Percentiles rank a stretch among this genome's conserved stretches.
These are phyloP conservation scores for Siniperca obscura DNA, from an alignment of 2,797 vertebrate species.

Conservation along the genomic window DNA sequence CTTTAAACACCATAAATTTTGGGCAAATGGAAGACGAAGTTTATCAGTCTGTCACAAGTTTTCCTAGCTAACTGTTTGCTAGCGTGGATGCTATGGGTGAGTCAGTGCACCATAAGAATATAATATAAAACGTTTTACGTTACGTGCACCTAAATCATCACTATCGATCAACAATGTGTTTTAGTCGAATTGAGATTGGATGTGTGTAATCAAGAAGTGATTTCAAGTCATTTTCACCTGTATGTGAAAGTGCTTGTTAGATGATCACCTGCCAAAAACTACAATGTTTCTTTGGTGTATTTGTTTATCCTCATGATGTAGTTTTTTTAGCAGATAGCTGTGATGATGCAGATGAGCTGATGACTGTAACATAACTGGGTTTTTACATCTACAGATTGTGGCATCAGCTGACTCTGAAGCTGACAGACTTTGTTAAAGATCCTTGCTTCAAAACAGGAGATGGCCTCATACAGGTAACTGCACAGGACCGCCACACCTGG, in stretches of 20 bases:
- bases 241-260: neutral
- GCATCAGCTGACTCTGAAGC: slow-evolving; percentile 96
- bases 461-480: slow-evolving; percentile 86
- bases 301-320: neutral
- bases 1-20: rapidly evolving
- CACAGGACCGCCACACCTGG: no score
- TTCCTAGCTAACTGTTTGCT: neutral
- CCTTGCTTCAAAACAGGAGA: slow-evolving; percentile 93
- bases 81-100: slow-evolving; percentile 3
- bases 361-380: neutral
- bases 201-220: neutral
- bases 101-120: neutral
- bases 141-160: neutral
- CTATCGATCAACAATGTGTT: neutral
- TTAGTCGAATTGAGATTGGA: neutral
- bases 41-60: slow-evolving; percentile 2
- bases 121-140: neutral
- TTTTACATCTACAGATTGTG: slow-evolving; percentile 86
- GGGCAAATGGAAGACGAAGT: neutral
- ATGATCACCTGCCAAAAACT: neutral
- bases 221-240: neutral
- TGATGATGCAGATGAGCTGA: neutral
- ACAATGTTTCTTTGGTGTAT: no score
- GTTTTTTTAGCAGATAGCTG: neutral
- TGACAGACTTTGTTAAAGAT: slow-evolving; percentile 94